Evolutionary conservation across 2,888 invertebrate genomes (phyloP).

Genomic region (Ennomos fuscantarius): DNA sequence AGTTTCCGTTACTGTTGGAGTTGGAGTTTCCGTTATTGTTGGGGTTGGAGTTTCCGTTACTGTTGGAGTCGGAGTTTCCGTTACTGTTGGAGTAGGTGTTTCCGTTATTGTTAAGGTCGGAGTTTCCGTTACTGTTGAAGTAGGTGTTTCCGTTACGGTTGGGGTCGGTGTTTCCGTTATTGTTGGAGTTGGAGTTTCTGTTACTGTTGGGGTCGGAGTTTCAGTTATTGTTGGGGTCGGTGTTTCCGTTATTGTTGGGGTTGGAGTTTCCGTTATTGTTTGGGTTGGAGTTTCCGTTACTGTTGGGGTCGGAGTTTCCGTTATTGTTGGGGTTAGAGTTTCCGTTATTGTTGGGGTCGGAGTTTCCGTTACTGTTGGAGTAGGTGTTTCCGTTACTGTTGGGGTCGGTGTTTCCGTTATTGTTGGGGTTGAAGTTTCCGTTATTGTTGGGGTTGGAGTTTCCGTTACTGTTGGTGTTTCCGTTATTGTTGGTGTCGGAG

Average conservation of each 20-base stretch:
- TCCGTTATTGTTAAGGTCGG: not conserved
- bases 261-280: conserved; percentile 8
- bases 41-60: not conserved
- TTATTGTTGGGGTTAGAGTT: not conserved
- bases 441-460: not conserved
- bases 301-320: conserved; percentile 1
- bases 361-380: not conserved
- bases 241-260: conserved; percentile 4
- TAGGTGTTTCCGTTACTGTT: conserved; percentile 2
- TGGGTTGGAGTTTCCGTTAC: conserved; percentile 5
- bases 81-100: not conserved
- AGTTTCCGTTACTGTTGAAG: not conserved
- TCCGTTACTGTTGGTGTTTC: conserved; percentile 12
- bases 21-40: not conserved
- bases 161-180: not conserved
- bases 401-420: not conserved
- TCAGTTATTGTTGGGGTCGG: conserved; percentile 15
- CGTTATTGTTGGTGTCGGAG: not conserved
- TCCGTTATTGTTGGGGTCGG: conserved; percentile 1
- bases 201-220: no score
- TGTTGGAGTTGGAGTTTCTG: not conserved
- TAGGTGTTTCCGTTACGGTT: not conserved
- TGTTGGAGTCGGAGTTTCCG: not conserved
- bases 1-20: not conserved
- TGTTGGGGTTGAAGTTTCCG: not conserved